A percentile compares a stretch with the other conserved stretches of the same genome.
phyloP scores from a whole-genome alignment of 2,888 invertebrate genomes.

The Orthonychiurus folsomi region DNA sequence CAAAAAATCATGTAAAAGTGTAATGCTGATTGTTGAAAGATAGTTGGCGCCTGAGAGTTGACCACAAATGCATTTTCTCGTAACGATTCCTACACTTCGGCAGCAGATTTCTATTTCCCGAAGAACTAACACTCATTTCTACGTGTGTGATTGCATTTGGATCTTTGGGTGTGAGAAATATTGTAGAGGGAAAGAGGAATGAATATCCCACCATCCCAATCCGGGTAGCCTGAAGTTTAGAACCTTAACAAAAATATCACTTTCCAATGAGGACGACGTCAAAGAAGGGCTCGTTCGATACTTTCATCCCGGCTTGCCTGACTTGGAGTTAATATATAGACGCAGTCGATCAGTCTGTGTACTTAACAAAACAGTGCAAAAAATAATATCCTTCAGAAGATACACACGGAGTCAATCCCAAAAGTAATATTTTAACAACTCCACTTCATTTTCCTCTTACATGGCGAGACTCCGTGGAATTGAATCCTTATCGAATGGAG shows the following conservation, averaged over 20 bases:
- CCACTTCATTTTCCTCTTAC: not conserved
- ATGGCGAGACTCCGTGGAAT: not conserved
- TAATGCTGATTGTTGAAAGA: conserved; percentile 19
- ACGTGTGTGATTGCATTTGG: not conserved
- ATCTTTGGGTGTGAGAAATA: not conserved
- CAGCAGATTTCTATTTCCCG: no score
- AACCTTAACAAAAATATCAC: not conserved
- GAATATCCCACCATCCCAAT: no score
- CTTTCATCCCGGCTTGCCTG: no score
- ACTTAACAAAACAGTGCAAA: not conserved
- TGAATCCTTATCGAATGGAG: not conserved
- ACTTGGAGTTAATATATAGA: not conserved
- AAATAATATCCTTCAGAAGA: not conserved
- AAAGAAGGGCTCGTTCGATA: not conserved
- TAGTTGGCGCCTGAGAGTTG: conserved; percentile 18
- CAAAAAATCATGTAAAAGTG: not conserved
- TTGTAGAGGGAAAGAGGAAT: no score
- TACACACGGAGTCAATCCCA: not conserved
- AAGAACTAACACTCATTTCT: no score
- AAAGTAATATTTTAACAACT: conserved; percentile 1
- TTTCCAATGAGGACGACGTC: not conserved
- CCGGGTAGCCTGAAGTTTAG: no score
- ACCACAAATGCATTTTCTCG: conserved; percentile 18
- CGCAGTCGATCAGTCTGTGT: not conserved
- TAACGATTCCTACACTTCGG: no score